Conservation (phyloP, 1,140 invertebrate genomes). For the Halictus rubicundus region DNA sequence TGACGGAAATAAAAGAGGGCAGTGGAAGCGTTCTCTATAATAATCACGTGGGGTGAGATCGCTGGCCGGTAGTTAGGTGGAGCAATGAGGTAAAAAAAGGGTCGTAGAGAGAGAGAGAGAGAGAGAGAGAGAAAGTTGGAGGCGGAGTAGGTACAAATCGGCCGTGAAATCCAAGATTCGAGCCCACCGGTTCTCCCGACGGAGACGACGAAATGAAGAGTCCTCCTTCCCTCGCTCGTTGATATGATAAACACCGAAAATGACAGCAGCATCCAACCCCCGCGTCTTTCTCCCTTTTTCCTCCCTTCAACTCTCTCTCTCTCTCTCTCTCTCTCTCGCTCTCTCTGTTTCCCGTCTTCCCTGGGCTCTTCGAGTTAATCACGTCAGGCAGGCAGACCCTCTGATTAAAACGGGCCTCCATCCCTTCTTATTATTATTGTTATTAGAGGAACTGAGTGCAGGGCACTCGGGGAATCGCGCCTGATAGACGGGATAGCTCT, state of each 20-base stretch:
- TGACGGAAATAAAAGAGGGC: constrained; percentile 32
- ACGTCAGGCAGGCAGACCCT: constrained; percentile 67
- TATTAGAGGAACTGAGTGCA: constrained; percentile 64
- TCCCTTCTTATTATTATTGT: constrained; percentile 69
- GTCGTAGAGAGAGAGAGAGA: neutral
- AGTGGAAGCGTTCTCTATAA: constrained; percentile 30
- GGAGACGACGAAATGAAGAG: constrained; percentile 47
- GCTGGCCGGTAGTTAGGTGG: neutral
- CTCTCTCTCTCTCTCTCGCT: too few species aligned
- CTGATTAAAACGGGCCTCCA: constrained; percentile 69
- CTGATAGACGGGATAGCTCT: constrained; percentile 27
- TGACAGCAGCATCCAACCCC: constrained; percentile 55
- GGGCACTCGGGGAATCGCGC: constrained; percentile 51
- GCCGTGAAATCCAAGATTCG: constrained; percentile 59
- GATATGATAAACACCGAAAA: constrained; percentile 72
- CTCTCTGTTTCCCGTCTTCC: constrained; percentile 18
- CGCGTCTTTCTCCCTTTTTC: constrained; percentile 14
- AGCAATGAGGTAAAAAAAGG: neutral
- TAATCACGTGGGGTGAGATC: constrained; percentile 1
- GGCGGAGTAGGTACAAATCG: constrained; percentile 44
- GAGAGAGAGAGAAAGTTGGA: neutral
- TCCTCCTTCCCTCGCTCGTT: constrained; percentile 35
- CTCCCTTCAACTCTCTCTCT: neutral
- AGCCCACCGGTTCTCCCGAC: constrained; percentile 20
- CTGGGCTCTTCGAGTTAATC: constrained; percentile 65